Percentiles rank a stretch among this genome's conserved stretches.
These are phyloP conservation scores for Dolichoris vasculosae DNA, from an alignment of 1,140 invertebrate genomes.

Conservation along the genomic window DNA sequence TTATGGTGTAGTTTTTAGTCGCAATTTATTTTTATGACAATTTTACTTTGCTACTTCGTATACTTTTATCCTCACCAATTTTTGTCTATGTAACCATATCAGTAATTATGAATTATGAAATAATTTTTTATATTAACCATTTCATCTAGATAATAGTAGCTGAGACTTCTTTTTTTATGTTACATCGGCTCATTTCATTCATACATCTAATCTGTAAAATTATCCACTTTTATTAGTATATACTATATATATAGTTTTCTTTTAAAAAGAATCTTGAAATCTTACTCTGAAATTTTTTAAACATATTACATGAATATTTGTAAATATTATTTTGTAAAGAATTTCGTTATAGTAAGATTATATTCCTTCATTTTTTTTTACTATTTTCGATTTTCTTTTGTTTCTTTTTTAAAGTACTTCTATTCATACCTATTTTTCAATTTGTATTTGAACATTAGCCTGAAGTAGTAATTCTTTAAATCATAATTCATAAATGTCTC, in stretches of 20 bases:
- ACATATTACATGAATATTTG: no score
- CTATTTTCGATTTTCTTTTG: background rate
- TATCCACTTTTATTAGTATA: background rate
- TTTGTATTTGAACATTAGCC: background rate
- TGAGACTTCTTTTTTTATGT: background rate
- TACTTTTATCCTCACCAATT: background rate
- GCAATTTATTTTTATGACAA: background rate
- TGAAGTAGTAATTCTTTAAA: background rate
- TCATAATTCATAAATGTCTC: background rate
- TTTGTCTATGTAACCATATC: background rate
- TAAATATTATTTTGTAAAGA: no score
- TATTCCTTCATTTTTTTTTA: background rate
- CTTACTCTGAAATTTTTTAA: no score
- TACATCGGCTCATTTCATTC: background rate
- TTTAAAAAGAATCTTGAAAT: no score
- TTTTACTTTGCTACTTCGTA: background rate
- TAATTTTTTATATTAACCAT: background rate
- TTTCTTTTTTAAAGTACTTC: background rate
- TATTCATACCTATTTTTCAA: background rate
- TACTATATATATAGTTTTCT: no score
- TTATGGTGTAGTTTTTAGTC: background rate
- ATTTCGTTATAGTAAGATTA: no score
- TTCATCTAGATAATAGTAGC: background rate
- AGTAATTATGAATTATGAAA: constrained; percentile 18
- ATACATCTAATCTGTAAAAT: background rate